These are phyloP conservation scores for Pseudoips prasinana DNA, from an alignment of 2,888 invertebrate species.

Conservation along the genomic window DNA sequence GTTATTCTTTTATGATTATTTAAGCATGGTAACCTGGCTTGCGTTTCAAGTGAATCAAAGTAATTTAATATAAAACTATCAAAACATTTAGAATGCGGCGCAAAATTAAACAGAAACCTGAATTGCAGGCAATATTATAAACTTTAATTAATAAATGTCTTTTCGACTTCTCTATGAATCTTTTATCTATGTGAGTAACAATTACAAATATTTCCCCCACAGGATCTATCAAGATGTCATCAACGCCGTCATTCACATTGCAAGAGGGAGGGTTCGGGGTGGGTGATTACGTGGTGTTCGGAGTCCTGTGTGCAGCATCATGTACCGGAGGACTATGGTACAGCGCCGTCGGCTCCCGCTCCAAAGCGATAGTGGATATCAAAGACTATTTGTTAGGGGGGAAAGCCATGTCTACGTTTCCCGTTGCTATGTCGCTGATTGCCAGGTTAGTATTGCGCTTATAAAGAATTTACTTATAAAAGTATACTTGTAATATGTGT, in stretches of 20 bases:
- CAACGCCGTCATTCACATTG: constrained; percentile 61
- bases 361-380: constrained; percentile 78
- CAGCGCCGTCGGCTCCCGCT: constrained; percentile 78
- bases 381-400: constrained; percentile 90
- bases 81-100: too few species aligned
- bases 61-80: too few species aligned
- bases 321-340: constrained; percentile 90
- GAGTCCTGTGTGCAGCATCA: constrained; percentile 85
- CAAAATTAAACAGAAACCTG: too few species aligned
- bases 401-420: constrained; percentile 87
- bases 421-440: constrained; percentile 92
- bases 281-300: constrained; percentile 86
- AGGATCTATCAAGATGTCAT: constrained; percentile 45
- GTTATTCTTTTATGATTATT: too few species aligned
- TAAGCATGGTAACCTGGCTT: too few species aligned
- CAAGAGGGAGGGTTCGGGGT: constrained; percentile 64
- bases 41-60: too few species aligned
- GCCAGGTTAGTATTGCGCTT: constrained; percentile 88
- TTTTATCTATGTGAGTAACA: too few species aligned
- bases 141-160: too few species aligned
- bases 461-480: too few species aligned
- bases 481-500: too few species aligned
- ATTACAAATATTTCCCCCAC: constrained; percentile 12
- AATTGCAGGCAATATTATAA: too few species aligned
- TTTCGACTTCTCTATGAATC: too few species aligned